A percentile compares a stretch with the other conserved stretches of the same genome.
Evolutionary conservation across 2,113 vertebrate genomes (phyloP).

Genomic region (Illadopsis cleaveri): DNA sequence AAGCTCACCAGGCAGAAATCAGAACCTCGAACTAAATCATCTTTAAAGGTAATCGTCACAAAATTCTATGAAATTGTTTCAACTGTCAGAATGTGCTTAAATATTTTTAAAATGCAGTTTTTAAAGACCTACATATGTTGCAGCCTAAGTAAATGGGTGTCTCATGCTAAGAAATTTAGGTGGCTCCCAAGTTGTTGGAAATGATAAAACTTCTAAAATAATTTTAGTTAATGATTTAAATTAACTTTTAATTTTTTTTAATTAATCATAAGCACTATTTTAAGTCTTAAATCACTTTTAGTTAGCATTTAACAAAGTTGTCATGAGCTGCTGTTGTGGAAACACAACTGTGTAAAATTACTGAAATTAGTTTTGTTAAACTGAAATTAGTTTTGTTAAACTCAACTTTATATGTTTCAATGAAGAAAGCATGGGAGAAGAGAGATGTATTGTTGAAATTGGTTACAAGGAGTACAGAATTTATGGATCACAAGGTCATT

Average conservation of each 20-base stretch:
- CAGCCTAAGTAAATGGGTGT: neutral
- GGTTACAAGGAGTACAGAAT: neutral
- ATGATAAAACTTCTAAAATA: neutral
- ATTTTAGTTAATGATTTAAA: neutral
- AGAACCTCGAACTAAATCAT: conserved; percentile 81
- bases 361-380: neutral
- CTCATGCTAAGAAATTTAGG: neutral
- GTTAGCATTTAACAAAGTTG: neutral
- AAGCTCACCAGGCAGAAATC: conserved; percentile 79
- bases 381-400: neutral
- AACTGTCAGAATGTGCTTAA: neutral
- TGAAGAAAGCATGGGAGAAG: neutral
- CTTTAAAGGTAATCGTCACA: conserved; percentile 79
- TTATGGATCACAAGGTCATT: neutral
- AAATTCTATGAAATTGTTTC: neutral
- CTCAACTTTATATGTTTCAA: neutral
- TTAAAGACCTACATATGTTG: neutral
- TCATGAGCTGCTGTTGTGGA: neutral
- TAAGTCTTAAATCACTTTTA: neutral
- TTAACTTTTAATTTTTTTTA: neutral
- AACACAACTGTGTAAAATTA: neutral
- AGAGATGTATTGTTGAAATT: neutral
- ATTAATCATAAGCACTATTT: neutral
- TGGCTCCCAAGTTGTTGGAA: neutral
- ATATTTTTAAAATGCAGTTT: neutral